A percentile compares a stretch with the other conserved stretches of the same genome.
These are phyloP conservation scores for Pituophis catenifer DNA, from an alignment of 2,113 vertebrate genomes.

Conservation along the genomic window DNA sequence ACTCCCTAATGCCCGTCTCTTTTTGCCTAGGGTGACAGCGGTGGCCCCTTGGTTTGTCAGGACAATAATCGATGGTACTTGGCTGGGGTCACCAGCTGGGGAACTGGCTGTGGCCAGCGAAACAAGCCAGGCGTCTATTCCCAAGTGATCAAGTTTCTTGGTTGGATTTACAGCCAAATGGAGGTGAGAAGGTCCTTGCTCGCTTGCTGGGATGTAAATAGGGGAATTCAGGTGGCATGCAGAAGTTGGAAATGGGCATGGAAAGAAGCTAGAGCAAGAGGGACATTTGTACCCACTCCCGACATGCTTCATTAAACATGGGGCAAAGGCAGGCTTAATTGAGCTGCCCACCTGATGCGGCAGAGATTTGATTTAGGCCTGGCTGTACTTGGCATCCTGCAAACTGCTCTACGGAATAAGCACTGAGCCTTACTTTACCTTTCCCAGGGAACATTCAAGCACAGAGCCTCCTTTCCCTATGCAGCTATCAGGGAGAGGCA, in stretches of 20 bases:
- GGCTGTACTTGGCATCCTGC: not conserved
- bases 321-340: not conserved
- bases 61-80: slow-evolving; percentile 74
- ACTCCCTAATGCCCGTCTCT: not conserved
- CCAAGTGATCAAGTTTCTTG: slow-evolving; percentile 74
- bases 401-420: not conserved
- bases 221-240: not conserved
- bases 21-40: slow-evolving; percentile 86
- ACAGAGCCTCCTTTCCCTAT: not conserved
- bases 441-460: not conserved
- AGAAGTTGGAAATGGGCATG: not conserved
- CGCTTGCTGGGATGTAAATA: not conserved
- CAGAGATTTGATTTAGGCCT: not conserved
- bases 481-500: not conserved
- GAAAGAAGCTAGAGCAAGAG: not conserved
- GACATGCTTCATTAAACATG: not conserved
- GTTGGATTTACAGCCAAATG: slow-evolving; percentile 88
- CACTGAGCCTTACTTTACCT: not conserved
- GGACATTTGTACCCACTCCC: not conserved
- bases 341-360: not conserved
- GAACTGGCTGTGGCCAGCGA: slow-evolving; percentile 79
- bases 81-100: slow-evolving; percentile 91
- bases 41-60: slow-evolving; percentile 88
- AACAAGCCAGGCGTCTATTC: slow-evolving; percentile 89
- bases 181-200: slow-evolving; percentile 74